These are phyloP conservation scores for Capitella teleta DNA, from an alignment of 1,140 invertebrate genomes.

Conservation along the genomic window DNA sequence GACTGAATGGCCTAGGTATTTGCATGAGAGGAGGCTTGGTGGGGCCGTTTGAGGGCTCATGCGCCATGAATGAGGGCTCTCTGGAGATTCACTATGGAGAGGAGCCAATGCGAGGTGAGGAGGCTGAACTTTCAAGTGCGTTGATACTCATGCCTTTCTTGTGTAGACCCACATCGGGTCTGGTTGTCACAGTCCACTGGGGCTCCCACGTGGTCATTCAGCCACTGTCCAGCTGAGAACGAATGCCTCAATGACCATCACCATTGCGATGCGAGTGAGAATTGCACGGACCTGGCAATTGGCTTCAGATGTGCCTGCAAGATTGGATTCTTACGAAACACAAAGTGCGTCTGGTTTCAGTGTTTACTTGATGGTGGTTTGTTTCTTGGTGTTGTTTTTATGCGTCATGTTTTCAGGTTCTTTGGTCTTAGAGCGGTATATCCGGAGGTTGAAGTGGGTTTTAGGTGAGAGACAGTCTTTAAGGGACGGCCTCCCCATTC, in stretches of 20 bases:
- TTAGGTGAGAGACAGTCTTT: no score
- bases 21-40: conserved; percentile 43
- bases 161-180: background rate
- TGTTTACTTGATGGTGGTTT: no score
- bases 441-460: no score
- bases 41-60: conserved; percentile 23
- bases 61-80: background rate
- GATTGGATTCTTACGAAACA: conserved; percentile 53
- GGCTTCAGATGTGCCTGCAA: conserved; percentile 81
- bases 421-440: no score
- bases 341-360: conserved; percentile 5
- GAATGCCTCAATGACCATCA: conserved; percentile 87
- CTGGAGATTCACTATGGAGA: no score
- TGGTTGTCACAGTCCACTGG: background rate
- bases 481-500: no score
- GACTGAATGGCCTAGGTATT: conserved; percentile 40
- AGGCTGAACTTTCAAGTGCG: background rate
- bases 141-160: no score
- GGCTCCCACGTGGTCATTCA: conserved; percentile 61
- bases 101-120: background rate
- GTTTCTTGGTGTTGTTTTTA: no score
- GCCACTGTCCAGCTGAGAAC: conserved; percentile 79
- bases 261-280: conserved; percentile 76
- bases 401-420: no score
- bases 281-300: conserved; percentile 60